Evolutionary conservation across 2,113 vertebrate genomes (phyloP), one percentile per base, ranked within the genome.

Genomic region (Ornithorhynchus anatinus): DNA sequence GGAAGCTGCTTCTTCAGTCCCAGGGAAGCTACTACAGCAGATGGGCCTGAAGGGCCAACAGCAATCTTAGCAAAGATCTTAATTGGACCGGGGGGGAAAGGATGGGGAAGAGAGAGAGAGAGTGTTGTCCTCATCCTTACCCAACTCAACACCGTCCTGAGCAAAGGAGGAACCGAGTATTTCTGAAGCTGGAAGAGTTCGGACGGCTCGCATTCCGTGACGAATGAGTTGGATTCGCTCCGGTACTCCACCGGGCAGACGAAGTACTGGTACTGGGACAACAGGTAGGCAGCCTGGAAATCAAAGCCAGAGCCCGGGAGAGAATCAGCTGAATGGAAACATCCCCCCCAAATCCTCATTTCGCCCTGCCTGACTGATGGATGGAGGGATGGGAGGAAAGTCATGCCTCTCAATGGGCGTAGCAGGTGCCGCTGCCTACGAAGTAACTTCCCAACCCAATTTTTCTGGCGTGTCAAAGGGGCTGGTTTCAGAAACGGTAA

Each of bases 231-330:
- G 6, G 93, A 93, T 67, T 99, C 97, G 1, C 96, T 96, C 82
- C 94, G 95, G 68, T 96, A 97, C 60, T 96, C 97, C 85, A 97
- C 94, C 0, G 98, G 97, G 83, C 98, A 99, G 62, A 97, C 95
- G 59, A 97, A 99, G 91, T 96, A 97, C 83, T 98, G 95, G 88
- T 97, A 92, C 67, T 95, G 96, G 59, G 95, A 92, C 61, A 99
- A 87, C 45, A 98, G 79, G 74, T 96, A 96, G 51, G 98, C 95
- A 80, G 94, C 94, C 97, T 99, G 89, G 37, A 75, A 72, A 60
- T 58, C 40, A 86, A 78, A 87, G 68, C 23, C 68, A 59, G n/a
- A 42, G 10, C 35, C 20, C 9, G 3, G 70, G 35, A 82, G 58
- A 58, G 1, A 48, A 27, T 20, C 15, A 22, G 48, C 11, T 33